Conservation (phyloP, 2,888 invertebrate species). For the Petrolisthes cinctipes region DNA sequence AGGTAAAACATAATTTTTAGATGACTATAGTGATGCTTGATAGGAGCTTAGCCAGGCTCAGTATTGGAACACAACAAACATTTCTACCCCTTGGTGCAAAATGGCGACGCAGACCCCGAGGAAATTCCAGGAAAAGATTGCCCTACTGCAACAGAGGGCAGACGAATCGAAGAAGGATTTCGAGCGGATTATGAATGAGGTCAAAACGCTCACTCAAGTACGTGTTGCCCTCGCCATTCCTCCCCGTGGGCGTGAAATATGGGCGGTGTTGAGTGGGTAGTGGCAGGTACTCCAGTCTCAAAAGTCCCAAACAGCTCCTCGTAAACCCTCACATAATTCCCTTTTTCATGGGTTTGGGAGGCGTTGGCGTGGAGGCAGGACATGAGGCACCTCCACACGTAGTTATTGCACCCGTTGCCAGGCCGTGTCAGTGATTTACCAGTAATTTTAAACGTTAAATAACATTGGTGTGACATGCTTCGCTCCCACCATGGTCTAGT, state of each 20-base stretch:
- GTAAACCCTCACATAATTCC: background rate
- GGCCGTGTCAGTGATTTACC: too few species aligned
- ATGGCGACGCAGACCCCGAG: slow-evolving; percentile 64
- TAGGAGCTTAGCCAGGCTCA: background rate
- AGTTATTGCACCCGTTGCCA: too few species aligned
- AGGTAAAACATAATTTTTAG: slow-evolving; percentile 1
- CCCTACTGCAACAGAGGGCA: slow-evolving; percentile 49
- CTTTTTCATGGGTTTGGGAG: background rate
- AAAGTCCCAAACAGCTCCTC: background rate
- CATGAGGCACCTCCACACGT: too few species aligned
- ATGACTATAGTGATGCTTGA: background rate
- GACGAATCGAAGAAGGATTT: slow-evolving; percentile 46
- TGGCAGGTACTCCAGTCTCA: background rate
- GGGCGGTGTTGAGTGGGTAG: background rate
- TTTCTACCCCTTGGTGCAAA: slow-evolving; percentile 49
- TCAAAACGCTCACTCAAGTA: slow-evolving; percentile 53
- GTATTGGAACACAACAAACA: slow-evolving; percentile 63
- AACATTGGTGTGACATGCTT: too few species aligned
- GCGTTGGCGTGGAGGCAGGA: too few species aligned
- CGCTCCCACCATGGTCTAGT: too few species aligned
- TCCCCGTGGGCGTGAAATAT: background rate
- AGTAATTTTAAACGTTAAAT: too few species aligned
- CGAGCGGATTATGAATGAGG: slow-evolving; percentile 53
- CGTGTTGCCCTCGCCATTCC: slow-evolving; percentile 26
- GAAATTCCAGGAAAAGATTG: slow-evolving; percentile 64